Evolutionary conservation across 2,797 vertebrate genomes (phyloP).

Genomic region (Crocodylus rhombifer): DNA sequence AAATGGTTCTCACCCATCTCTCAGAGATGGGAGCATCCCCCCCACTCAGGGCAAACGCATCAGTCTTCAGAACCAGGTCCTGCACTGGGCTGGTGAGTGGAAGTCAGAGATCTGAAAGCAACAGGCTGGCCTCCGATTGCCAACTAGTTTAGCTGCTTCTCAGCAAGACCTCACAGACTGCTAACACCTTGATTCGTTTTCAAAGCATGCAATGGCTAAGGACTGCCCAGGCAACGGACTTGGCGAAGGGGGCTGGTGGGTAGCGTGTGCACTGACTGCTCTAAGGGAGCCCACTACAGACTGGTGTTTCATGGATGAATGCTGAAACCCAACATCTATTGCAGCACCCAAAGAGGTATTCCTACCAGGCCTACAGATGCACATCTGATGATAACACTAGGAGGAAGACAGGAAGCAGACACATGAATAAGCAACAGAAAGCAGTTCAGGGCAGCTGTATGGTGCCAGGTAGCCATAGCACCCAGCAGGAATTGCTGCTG

Average conservation of each 20-base stretch:
- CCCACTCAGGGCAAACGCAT: rapidly evolving
- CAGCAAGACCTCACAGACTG: constrained; percentile 13
- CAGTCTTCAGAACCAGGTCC: neutral
- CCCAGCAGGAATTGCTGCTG: neutral
- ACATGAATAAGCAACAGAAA: neutral
- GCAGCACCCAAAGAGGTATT: neutral
- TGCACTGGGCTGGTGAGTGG: neutral
- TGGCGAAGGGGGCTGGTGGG: neutral
- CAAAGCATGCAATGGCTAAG: neutral
- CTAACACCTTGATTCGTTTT: neutral
- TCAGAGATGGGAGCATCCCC: neutral
- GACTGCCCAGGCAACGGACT: neutral
- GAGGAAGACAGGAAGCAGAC: neutral
- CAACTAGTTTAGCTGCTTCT: neutral
- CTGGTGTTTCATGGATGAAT: neutral
- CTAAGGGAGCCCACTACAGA: rapidly evolving
- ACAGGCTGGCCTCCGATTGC: neutral
- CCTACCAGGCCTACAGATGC: constrained; percentile 5
- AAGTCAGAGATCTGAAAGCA: neutral
- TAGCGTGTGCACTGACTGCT: neutral
- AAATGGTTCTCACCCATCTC: neutral
- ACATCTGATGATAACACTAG: neutral
- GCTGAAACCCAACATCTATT: neutral
- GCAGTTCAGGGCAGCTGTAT: neutral
- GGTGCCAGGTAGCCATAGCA: neutral